Evolutionary conservation across 1,140 invertebrate species (phyloP).

Genomic region (Lamellibrachia luymesi): DNA sequence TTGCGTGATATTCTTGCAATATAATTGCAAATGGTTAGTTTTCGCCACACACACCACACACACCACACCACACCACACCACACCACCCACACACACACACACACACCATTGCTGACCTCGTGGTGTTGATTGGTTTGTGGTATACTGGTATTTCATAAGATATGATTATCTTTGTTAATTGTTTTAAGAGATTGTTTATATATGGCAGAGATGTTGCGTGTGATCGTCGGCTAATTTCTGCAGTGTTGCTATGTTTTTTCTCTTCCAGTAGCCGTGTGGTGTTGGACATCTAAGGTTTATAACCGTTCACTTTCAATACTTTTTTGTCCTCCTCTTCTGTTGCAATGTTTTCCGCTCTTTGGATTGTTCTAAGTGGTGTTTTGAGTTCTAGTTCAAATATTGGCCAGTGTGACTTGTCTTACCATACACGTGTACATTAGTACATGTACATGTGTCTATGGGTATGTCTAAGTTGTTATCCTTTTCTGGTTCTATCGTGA

Average conservation of each 20-base stretch:
- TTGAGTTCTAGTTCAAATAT: neutral
- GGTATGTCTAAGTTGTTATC: neutral
- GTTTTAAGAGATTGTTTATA: neutral
- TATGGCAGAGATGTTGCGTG: neutral
- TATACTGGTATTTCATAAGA: too few relatives aligned
- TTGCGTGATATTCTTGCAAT: too few relatives aligned
- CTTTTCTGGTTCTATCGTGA: neutral
- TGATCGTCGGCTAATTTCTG: neutral
- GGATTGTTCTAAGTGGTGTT: neutral
- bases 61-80: conserved; percentile 32
- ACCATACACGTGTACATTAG: neutral
- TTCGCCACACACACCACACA: conserved; percentile 28
- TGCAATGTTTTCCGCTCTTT: neutral
- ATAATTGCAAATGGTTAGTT: too few relatives aligned
- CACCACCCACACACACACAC: conserved; percentile 30
- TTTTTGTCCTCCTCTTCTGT: neutral
- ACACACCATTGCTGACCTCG: neutral
- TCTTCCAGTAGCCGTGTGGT: too few relatives aligned
- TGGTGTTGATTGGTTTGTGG: neutral
- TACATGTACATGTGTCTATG: neutral
- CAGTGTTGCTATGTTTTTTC: neutral
- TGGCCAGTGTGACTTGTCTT: neutral
- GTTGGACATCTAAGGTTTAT: too few relatives aligned
- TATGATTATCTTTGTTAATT: neutral
- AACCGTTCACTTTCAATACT: too few relatives aligned